Conservation (phyloP, 2,797 vertebrate genomes). For the Salarias fasciatus region DNA sequence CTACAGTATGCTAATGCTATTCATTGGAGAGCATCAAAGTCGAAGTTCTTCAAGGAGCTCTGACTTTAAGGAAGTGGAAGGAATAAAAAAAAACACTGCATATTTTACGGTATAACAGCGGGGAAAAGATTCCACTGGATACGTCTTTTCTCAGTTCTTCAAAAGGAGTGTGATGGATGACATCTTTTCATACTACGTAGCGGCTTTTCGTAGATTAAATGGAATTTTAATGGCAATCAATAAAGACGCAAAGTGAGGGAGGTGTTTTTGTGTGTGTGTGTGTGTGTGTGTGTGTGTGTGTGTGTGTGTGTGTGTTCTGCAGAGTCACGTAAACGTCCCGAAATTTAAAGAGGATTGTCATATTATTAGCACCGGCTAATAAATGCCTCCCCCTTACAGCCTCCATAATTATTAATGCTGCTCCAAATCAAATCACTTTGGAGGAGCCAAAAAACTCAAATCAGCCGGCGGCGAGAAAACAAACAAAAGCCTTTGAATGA, state of each 20-base stretch:
- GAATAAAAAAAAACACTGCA: slow-evolving; percentile 33
- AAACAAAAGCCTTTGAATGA: slow-evolving; percentile 30
- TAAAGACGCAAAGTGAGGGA: neutral
- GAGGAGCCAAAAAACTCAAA: slow-evolving; percentile 28
- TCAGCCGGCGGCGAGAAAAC: slow-evolving; percentile 22
- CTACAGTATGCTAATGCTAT: slow-evolving; percentile 64
- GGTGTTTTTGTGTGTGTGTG: no score
- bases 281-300: no score
- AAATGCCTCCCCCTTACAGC: slow-evolving; percentile 57
- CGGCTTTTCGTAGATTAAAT: slow-evolving; percentile 32
- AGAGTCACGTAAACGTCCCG: neutral
- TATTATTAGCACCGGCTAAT: slow-evolving; percentile 67
- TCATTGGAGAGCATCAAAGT: slow-evolving; percentile 65
- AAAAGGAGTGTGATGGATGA: slow-evolving; percentile 2
- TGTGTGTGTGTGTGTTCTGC: no score
- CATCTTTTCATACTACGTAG: slow-evolving; percentile 2
- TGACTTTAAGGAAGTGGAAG: slow-evolving; percentile 36
- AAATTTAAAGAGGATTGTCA: slow-evolving; percentile 61
- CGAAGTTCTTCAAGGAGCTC: slow-evolving; percentile 47
- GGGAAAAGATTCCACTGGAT: slow-evolving; percentile 8
- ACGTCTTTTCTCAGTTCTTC: slow-evolving; percentile 12
- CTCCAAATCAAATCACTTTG: slow-evolving; percentile 40
- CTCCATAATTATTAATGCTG: slow-evolving; percentile 57
- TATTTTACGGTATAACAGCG: slow-evolving; percentile 38
- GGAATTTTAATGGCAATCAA: slow-evolving; percentile 31